Base-by-base conservation (phyloP, 1,140 invertebrate genomes). In the Drosophila bipectinata region DNA sequence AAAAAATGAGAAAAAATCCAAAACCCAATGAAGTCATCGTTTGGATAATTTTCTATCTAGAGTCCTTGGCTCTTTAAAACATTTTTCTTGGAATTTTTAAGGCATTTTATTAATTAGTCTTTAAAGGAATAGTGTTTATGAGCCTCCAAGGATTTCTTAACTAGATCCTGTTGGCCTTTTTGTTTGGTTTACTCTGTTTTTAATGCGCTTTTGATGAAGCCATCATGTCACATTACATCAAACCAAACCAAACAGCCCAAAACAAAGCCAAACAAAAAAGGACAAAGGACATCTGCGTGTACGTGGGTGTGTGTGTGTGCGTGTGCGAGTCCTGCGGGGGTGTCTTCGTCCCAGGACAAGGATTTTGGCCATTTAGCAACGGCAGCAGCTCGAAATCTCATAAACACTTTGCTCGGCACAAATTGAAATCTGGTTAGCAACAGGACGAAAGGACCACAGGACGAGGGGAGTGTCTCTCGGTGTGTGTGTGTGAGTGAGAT, bases 211-310 rank as follows among this genome's bases (percentile, higher is more conserved):
- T 89, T 89, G 85, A 89, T 89, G 80, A 81, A 90, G 80, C 77
- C 85, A 89, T 89, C 85, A 89, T 89, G 84, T 89, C 85, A 90
- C 80, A 90, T 89, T 89, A 89, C 85, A 89, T 83, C 79, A 87
- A 88, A 82, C 44, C 44, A 63, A 37, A 26, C 26, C 41, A 67
- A 59, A 67, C 55, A 53, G 49, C 48, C 24, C 28, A 10, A 39
- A 62, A 57, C 49, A 53, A 72, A 60, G 39, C n/a, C 21, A 15
- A 26, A 32, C 44, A 39, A 41, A 34, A 9, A 14, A 6, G 10
- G 28, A 21, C 32, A 18, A 39, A 15, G 32, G 54, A 72, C 66
- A 41, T 45, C 14, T 18, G 18, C 18, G 18, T 18, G 49, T 32
- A 72, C 30, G 34, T 41, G 21, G n/a, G 26, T 15, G 1, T 14